Conservation (phyloP, 2,888 invertebrate species). For the Villa cingulata region DNA sequence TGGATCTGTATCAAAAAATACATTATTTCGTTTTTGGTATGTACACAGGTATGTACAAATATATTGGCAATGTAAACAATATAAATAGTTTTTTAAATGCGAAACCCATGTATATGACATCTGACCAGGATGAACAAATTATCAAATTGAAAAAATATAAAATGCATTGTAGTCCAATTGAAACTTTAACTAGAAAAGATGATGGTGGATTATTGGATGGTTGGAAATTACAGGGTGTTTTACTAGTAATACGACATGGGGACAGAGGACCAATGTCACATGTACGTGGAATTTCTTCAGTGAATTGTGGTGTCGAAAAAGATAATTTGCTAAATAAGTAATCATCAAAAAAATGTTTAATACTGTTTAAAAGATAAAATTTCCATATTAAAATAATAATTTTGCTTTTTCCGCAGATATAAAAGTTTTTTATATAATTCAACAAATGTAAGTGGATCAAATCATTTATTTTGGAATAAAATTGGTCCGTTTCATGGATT, state of each 20-base stretch:
- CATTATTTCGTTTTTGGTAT: background rate
- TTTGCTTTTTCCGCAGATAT: conserved; percentile 23
- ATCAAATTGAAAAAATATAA: conserved; percentile 50
- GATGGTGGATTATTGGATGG: conserved; percentile 46
- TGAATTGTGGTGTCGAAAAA: conserved; percentile 54
- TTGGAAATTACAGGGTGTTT: conserved; percentile 38
- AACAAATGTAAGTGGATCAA: conserved; percentile 26
- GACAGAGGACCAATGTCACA: conserved; percentile 79
- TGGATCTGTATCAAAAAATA: background rate
- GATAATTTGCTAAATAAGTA: conserved; percentile 35
- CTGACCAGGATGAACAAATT: conserved; percentile 41
- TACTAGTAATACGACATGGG: conserved; percentile 74
- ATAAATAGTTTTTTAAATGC: conserved; percentile 28
- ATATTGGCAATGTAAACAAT: conserved; percentile 43
- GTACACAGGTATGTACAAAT: conserved; percentile 61
- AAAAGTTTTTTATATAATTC: conserved; percentile 32
- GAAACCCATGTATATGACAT: conserved; percentile 15
- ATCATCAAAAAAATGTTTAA: conserved; percentile 8
- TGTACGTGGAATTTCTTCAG: conserved; percentile 58
- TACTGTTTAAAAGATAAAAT: background rate
- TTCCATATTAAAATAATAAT: background rate
- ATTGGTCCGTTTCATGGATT: conserved; percentile 75
- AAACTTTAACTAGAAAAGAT: conserved; percentile 51
- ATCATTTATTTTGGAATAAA: conserved; percentile 59
- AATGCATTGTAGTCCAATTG: conserved; percentile 57